Base-by-base conservation (phyloP, 2,888 invertebrate genomes). In the Cordilura impudica region DNA sequence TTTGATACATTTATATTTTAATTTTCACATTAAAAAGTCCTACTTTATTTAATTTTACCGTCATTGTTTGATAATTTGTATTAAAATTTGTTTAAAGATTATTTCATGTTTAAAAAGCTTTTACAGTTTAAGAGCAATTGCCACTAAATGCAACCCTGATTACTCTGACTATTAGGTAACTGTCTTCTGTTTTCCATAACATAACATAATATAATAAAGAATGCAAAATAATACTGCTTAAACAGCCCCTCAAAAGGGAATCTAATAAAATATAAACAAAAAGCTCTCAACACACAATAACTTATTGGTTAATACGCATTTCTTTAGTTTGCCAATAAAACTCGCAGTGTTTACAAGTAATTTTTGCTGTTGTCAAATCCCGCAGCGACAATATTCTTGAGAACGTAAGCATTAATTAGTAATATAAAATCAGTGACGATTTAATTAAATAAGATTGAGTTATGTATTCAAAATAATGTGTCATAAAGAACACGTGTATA, bases 341-440 rank as follows among this genome's bases (percentile, higher is more conserved):
- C 69, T 66, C 53, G 66, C 2, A 19, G 54, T 29, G 69, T 12
- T 10, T 49, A 26, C 21, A 61, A 66, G 60, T 51, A 45, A 10
- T 0, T 45, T 23, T n/a, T 45, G 26, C 16, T 26, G 19, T 35
- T 14, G 23, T 14, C 19, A 16, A 16, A 12, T 10, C 19, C 6
- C 6, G 18, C 12, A 7, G 23, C 45, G 49, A 45, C 18, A 39
- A 63, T 14, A 61, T 23, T 47, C 35, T 63, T 63, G 77, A 56
- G 67, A 56, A 67, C 72, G 77, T 78, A 78, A 71, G 66, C 61
- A 53, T 65, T 58, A n/a, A 39, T n/a, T 39, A 39, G n/a, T 14
- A 39, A 12, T n/a, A n/a, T n/a, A 39, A 39, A 39, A 39, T 39
- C n/a, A 39, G 35, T 39, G 35, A 39, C 2, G n/a, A n/a, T 4